A percentile compares a stretch with the other conserved stretches of the same genome.
These are phyloP conservation scores for Helostoma temminkii DNA, from an alignment of 2,797 vertebrate species.

Conservation along the genomic window DNA sequence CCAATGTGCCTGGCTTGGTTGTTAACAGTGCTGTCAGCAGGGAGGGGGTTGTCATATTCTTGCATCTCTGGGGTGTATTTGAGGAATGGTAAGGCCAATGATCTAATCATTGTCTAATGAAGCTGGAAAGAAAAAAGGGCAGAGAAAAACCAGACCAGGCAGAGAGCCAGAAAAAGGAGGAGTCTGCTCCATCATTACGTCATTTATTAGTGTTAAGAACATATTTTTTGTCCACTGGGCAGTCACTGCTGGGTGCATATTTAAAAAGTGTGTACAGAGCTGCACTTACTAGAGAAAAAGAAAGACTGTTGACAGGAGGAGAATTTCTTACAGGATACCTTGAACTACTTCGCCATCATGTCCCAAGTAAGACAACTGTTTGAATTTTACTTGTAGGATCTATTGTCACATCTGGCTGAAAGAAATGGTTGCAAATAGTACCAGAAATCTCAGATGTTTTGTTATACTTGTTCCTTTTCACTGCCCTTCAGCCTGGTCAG, in stretches of 20 bases:
- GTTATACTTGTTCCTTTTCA: background rate
- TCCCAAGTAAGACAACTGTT: conserved; percentile 75
- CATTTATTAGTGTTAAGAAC: conserved; percentile 60
- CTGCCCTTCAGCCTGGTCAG: conserved; percentile 55
- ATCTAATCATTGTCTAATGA: conserved; percentile 46
- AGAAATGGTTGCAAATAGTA: too few relatives aligned
- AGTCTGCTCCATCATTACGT: conserved; percentile 61
- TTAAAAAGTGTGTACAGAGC: conserved; percentile 18
- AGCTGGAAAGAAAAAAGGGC: conserved; percentile 34
- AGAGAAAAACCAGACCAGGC: conserved; percentile 54
- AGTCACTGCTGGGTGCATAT: conserved; percentile 41
- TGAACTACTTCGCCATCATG: conserved; percentile 68
- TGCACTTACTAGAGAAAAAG: conserved; percentile 25
- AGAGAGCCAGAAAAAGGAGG: conserved; percentile 70
- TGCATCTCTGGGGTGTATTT: conserved; percentile 28
- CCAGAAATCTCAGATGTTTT: background rate
- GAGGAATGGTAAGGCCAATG: conserved; percentile 15
- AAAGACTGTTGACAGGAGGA: conserved; percentile 20
- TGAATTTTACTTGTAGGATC: background rate
- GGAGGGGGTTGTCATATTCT: background rate
- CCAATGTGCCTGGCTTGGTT: background rate
- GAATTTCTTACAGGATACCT: conserved; percentile 23
- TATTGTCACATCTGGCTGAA: background rate
- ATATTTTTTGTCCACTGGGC: conserved; percentile 68
- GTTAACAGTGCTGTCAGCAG: background rate